Base-by-base conservation (phyloP, 2,888 invertebrate species). In the Tupiocoris notatus region DNA sequence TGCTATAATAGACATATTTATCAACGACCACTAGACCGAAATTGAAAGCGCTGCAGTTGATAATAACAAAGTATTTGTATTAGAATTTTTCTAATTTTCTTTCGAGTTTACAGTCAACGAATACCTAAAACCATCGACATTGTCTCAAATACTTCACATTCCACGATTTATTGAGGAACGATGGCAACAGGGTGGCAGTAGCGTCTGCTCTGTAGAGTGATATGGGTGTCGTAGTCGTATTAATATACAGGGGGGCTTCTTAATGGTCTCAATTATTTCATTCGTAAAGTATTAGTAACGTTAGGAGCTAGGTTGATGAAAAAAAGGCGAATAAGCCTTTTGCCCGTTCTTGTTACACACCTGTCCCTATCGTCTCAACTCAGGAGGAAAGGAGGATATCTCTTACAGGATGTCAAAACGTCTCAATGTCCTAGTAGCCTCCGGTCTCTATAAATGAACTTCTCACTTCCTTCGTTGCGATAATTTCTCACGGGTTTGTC, bases 331-430 rank as follows among this genome's bases (percentile, higher is more conserved):
- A 23, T 63, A 63, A 63, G 63, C 63, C 18, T 16, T 7, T 18
- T 18, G 17, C 59, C 59, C 59, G n/a, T 21, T 18, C 58, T 24
- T 67, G 57, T 12, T 16, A 21, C 24, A 57, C 67, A 54, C 57
- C 57, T 67, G 57, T 58, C 57, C 22, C 12, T 21, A 22, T 58
- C 57, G 57, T 9, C 20, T 20, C 20, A 20, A n/a, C n/a, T n/a
- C n/a, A n/a, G n/a, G n/a, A 39, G 39, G 39, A 12, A 39, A 39
- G 39, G 70, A 23, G 18, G 70, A 70, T 70, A 70, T 70, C 70
- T 59, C 59, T 70, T 70, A 70, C 70, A 70, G 70, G 70, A 70
- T 70, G 70, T 70, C 59, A 70, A 39, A 39, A 12, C 3, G 39
- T 39, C 39, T 39, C 39, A 39, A 39, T 39, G 39, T 7, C n/a